Percentiles rank a stretch among this genome's conserved stretches.
These are phyloP conservation scores for Emys orbicularis DNA, from an alignment of 2,797 vertebrate genomes.

Conservation along the genomic window DNA sequence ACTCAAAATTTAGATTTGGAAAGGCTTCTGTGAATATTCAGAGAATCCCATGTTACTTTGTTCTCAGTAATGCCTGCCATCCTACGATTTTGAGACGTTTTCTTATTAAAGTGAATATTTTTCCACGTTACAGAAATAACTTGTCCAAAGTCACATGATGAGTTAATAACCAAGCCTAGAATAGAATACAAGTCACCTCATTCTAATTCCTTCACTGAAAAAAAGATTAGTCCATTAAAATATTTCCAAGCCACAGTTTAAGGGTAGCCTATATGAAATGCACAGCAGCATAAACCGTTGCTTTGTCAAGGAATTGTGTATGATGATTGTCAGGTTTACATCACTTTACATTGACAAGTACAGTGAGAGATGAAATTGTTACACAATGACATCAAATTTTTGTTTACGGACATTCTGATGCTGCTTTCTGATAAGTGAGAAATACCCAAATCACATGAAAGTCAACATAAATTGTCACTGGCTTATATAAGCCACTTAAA, in stretches of 20 bases:
- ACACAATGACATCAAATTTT: too few species aligned
- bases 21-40: accelerated
- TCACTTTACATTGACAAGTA: too few species aligned
- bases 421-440: too few species aligned
- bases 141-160: neutral
- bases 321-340: too few species aligned
- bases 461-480: too few species aligned
- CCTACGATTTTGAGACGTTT: neutral
- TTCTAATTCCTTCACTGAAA: too few species aligned
- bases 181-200: neutral
- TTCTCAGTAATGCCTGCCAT: neutral
- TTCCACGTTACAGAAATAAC: neutral
- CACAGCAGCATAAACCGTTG: too few species aligned
- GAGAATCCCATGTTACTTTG: neutral
- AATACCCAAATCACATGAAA: too few species aligned
- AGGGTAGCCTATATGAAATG: neutral
- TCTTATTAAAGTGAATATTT: neutral
- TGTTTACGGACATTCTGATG: too few species aligned
- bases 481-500: too few species aligned
- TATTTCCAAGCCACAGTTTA: neutral
- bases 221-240: neutral
- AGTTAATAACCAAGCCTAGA: neutral
- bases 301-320: too few species aligned
- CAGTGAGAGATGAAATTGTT: too few species aligned
- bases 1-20: neutral